Evolutionary conservation across 37 sponge, comb jelly and placozoan species (phyloP), one percentile per base, ranked within the genome.

Genomic region (Cladorhizidae sp.): DNA sequence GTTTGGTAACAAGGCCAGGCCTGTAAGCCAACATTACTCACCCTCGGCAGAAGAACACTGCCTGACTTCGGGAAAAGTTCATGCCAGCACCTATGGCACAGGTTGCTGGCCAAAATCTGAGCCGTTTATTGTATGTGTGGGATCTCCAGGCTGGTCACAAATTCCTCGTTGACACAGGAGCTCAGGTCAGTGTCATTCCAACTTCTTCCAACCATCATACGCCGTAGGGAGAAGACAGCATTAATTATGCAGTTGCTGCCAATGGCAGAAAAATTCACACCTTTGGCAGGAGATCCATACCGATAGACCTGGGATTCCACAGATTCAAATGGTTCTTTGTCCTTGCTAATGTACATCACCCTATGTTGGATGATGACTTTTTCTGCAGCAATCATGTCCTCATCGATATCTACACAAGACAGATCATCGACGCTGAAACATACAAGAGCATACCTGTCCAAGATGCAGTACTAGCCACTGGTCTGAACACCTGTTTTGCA

Each of bases 131-230:
- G n/a, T n/a, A 45, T 65, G 36, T 65, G 3, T 65, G 67, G 67
- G 32, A 65, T 65, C 32, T 15, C 7, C 2, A 65, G 2, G 32
- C 35, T 14, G 35, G 67, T 15, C 67, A 33, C 36, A 29, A 65
- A 35, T 31, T 65, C 31, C 67, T 65, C 3, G n/a, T n/a, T n/a
- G n/a, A n/a, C n/a, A n/a, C n/a, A n/a, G n/a, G n/a, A n/a, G n/a
- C n/a, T 17, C 56, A 83, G 65, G 84, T 75, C 26, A 83, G 84
- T 67, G 68, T 83, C 26, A 29, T 83, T 29, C 84, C 76, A n/a
- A 67, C 79, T 49, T 54, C 59, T 38, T 29, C n/a, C n/a, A n/a
- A n/a, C n/a, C n/a, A n/a, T n/a, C n/a, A n/a, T n/a, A n/a, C n/a
- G n/a, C n/a, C n/a, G n/a, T n/a, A n/a, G n/a, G n/a, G n/a, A n/a